Base-by-base conservation (phyloP, 2,888 invertebrate species). In the Tetragonisca angustula region DNA sequence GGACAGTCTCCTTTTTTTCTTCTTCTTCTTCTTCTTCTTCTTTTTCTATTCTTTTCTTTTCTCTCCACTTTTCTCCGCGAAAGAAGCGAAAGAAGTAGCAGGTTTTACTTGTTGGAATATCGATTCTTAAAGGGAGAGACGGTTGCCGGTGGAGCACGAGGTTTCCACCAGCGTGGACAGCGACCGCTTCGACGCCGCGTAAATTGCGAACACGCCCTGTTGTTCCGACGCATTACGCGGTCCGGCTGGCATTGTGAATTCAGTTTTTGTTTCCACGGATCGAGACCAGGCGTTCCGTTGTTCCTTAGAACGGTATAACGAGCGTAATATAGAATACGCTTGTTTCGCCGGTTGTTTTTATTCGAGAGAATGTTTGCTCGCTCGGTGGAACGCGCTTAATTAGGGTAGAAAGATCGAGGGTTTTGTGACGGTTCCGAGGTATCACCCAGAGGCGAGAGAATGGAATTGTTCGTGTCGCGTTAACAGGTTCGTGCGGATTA, bases 31-130 rank as follows among this genome's bases (percentile, higher is more conserved):
- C 19, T 52, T 52, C 2, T 19, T 19, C 19, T 5, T 19, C 1
- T 19, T 19, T 19, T 21, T 52, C 3, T 2, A 5, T 19, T 19
- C 19, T 19, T 21, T 9, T 52, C 9, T 21, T 21, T 52, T 6
- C 17, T 19, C 17, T 52, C 52, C 5, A 52, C 21, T 52, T 52
- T 52, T 21, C 59, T 52, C 21, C 24, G 32, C 36, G 15, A 21
- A n/a, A 13, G 15, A 5, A 17, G 27, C 15, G 2, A n/a, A n/a
- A 6, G 17, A 9, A 43, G 50, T 17, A 5, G 32, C 64, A 43
- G 65, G 70, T 77, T 70, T 72, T 17, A 24, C 67, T 67, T 27
- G 59, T 24, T 50, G 50, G 59, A 74, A 36, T 78, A 79, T 79
- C 78, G 73, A 79, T 67, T 43, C 67, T 19, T 43, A 61, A 5